Base-by-base conservation (phyloP, 2,888 invertebrate genomes). In the Elegia similella region DNA sequence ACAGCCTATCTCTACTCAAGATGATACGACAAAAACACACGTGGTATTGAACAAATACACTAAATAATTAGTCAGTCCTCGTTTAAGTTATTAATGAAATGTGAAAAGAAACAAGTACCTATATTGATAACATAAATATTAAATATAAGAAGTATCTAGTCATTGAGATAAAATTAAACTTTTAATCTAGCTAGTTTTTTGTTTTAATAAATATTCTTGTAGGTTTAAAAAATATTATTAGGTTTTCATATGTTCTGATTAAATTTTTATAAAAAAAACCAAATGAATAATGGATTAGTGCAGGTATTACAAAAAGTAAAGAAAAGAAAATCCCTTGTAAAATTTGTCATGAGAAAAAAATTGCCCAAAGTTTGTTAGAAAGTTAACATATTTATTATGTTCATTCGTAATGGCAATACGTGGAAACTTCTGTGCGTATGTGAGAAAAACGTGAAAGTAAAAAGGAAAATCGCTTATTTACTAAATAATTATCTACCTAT, bases 401-500 rank as follows among this genome's bases (percentile, higher is more conserved):
- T 34, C 54, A 34, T 55, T 44, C 17, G 17, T 32, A 12, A 44
- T 46, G 46, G 44, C 54, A 55, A 55, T 55, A 48, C 56, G 44
- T 29, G 42, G 23, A 61, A 59, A 52, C 57, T 57, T 61, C 12
- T 47, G 47, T 54, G 34, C 34, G 48, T 47, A 56, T 46, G 50
- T 57, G 17, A 29, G 55, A 47, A 30, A 60, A 58, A 56, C 43
- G 52, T 34, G 17, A n/a, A 46, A 29, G 15, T 42, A 57, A 34
- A n/a, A 30, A 53, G 44, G 61, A 57, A 66, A 71, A 65, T 58
- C 59, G 63, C 60, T 63, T 57, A 60, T 60, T 64, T 63, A 54
- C 64, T 62, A 62, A 62, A 65, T 64, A 68, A 68, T 70, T 64
- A 64, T 61, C 57, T 64, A 57, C 54, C 42, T 48, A 55, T 50